phyloP scores from a whole-genome alignment of 2,797 vertebrate genomes.

The Phrynocephalus vlangalii region DNA sequence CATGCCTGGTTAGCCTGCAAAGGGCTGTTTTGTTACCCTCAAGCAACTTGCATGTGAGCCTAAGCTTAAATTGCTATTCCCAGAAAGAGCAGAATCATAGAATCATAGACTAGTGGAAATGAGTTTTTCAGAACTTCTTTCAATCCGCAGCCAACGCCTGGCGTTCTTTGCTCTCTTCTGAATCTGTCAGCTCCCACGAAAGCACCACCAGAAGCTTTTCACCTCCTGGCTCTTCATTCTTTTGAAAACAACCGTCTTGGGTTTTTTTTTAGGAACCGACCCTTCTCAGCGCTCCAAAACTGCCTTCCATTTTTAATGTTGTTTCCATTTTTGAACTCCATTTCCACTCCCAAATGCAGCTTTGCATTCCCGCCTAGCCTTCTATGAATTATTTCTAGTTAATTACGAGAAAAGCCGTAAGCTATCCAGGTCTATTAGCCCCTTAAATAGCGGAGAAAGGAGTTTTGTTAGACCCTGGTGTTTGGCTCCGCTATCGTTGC shows the following conservation, averaged over 20 bases:
- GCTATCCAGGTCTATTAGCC: conserved; percentile 70
- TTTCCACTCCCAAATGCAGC: conserved; percentile 40
- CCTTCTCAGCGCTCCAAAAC: background rate
- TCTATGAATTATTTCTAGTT: conserved; percentile 68
- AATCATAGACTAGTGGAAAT: too few relatives aligned
- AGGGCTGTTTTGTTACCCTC: too few relatives aligned
- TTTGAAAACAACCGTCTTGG: background rate
- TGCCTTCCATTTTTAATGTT: conserved; percentile 35
- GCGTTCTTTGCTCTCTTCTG: background rate
- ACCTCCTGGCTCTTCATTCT: background rate
- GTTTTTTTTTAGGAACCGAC: background rate
- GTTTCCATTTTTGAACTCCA: conserved; percentile 41
- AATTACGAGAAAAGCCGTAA: conserved; percentile 70
- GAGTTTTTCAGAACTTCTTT: background rate
- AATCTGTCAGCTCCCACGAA: background rate
- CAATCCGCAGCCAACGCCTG: background rate
- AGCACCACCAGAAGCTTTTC: background rate
- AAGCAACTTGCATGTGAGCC: too few relatives aligned
- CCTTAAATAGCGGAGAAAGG: conserved; percentile 68
- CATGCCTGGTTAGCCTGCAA: too few relatives aligned
- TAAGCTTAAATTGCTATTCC: too few relatives aligned
- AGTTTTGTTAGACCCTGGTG: conserved; percentile 67
- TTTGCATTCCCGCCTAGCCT: conserved; percentile 44
- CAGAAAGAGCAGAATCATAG: too few relatives aligned
- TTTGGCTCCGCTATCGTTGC: conserved; percentile 59